A percentile compares a stretch with the other conserved stretches of the same genome.
Evolutionary conservation across 2,888 invertebrate genomes (phyloP).

Genomic region (Cataglyphis cursor): DNA sequence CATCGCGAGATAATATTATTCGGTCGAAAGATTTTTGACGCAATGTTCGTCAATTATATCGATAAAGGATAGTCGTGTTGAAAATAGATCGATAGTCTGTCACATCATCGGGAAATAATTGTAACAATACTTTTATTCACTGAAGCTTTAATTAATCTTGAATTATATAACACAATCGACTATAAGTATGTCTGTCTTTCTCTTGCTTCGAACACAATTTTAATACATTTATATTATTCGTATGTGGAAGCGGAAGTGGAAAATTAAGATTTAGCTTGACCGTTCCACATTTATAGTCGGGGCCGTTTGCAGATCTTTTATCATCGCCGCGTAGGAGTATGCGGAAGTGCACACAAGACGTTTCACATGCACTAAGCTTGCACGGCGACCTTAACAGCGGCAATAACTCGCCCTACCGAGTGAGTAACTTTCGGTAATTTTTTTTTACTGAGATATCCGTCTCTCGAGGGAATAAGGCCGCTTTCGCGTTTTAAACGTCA

Average conservation of each 20-base stretch:
- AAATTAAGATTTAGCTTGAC: slow-evolving; percentile 47
- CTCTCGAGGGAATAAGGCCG: slow-evolving; percentile 14
- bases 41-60: background rate
- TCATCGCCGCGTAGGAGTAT: slow-evolving; percentile 39
- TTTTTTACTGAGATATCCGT: background rate
- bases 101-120: background rate
- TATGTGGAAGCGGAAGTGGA: slow-evolving; percentile 26
- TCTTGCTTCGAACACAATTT: slow-evolving; percentile 14
- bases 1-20: background rate
- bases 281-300: slow-evolving; percentile 20
- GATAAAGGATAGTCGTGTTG: no score
- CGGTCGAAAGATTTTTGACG: slow-evolving; percentile 1
- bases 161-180: background rate
- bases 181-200: background rate
- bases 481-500: slow-evolving; percentile 49
- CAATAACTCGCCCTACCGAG: background rate
- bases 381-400: background rate
- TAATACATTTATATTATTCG: background rate
- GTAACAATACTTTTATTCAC: background rate
- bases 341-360: slow-evolving; percentile 24
- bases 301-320: slow-evolving; percentile 31
- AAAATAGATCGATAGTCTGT: background rate
- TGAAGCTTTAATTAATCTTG: background rate
- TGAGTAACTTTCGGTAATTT: background rate
- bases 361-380: slow-evolving; percentile 20